phyloP scores from a whole-genome alignment of 2,797 vertebrate species.

The Malacoraja senta region DNA sequence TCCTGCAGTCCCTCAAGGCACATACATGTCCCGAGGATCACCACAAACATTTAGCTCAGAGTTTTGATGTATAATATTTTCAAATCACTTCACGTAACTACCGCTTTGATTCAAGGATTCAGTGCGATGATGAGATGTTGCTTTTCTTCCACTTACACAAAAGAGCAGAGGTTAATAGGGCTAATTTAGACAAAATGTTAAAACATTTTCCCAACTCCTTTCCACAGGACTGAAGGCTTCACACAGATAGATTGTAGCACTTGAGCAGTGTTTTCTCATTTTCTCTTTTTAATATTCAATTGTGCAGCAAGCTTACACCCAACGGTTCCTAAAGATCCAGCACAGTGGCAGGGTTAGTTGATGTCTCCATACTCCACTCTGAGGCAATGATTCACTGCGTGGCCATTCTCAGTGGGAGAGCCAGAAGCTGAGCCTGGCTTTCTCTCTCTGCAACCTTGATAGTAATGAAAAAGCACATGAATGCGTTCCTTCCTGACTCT shows the following conservation, averaged over 20 bases:
- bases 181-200: constrained; percentile 2
- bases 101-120: not conserved
- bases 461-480: not conserved
- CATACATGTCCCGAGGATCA: no score
- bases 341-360: not conserved
- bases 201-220: constrained; percentile 9
- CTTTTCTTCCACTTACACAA: not conserved
- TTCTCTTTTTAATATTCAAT: not conserved
- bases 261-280: not conserved
- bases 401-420: not conserved
- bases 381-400: not conserved
- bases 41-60: not conserved
- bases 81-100: not conserved
- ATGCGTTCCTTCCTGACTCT: not conserved
- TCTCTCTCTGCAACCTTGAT: not conserved
- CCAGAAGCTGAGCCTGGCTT: not conserved
- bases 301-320: not conserved
- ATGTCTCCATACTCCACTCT: not conserved
- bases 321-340: not conserved
- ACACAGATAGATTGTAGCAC: not conserved
- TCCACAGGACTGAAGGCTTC: not conserved
- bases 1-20: not conserved
- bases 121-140: not conserved
- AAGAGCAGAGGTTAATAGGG: not conserved
- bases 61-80: not conserved